Evolutionary conservation across 1,140 invertebrate species (phyloP).

Genomic region (Sycobia sp.): DNA sequence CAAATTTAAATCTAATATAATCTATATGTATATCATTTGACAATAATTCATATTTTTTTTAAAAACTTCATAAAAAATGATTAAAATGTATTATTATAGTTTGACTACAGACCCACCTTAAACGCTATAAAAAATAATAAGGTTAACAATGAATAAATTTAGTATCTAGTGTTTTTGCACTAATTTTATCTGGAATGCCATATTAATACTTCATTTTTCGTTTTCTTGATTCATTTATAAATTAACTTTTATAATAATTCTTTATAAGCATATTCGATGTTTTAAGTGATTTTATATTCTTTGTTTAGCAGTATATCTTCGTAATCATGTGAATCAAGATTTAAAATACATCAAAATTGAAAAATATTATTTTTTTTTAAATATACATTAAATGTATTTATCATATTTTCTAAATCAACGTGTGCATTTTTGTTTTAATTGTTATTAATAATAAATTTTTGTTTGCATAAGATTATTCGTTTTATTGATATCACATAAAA

Average conservation of each 20-base stretch:
- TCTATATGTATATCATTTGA: too few species aligned
- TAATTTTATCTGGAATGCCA: constrained; percentile 23
- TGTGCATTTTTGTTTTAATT: constrained; percentile 25
- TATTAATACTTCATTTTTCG: constrained; percentile 28
- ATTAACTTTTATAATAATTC: too few species aligned
- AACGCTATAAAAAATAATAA: constrained; percentile 19
- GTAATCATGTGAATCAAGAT: constrained; percentile 10
- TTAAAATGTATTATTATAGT: not conserved
- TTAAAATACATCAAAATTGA: constrained; percentile 7
- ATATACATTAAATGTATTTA: constrained; percentile 21
- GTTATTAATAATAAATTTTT: constrained; percentile 8
- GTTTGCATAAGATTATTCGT: constrained; percentile 13
- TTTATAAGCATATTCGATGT: too few species aligned
- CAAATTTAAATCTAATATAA: too few species aligned
- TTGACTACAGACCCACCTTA: constrained; percentile 16
- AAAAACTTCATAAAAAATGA: constrained; percentile 9
- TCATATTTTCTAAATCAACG: constrained; percentile 10
- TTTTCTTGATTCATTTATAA: constrained; percentile 16
- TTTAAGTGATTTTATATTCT: too few species aligned
- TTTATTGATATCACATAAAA: constrained; percentile 33
- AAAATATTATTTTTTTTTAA: constrained; percentile 13
- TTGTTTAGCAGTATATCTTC: too few species aligned
- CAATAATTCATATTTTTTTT: too few species aligned
- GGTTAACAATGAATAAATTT: not conserved
- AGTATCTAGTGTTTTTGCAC: not conserved